phyloP scores from a whole-genome alignment of 2,797 vertebrate genomes.

The Gallinago solitaria region DNA sequence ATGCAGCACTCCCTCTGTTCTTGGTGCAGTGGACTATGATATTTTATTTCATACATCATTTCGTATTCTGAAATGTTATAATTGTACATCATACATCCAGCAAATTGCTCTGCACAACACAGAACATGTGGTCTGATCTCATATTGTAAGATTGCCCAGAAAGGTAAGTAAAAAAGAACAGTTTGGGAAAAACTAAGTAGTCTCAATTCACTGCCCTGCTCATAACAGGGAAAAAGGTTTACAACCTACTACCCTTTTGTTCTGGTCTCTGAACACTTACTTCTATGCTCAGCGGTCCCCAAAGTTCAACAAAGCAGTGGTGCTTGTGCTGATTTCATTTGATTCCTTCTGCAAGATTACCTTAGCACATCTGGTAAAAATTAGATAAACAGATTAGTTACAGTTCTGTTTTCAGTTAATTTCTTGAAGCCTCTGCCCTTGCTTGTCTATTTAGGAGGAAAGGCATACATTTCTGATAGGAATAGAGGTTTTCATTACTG shows the following conservation, averaged over 20 bases:
- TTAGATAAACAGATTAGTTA: conserved; percentile 66
- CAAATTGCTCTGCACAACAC: not conserved
- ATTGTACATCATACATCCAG: not conserved
- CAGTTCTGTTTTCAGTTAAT: conserved; percentile 56
- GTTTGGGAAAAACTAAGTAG: not conserved
- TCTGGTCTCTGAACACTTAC: not conserved
- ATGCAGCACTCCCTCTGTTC: not conserved
- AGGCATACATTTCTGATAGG: conserved; percentile 26
- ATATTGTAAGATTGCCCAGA: not conserved
- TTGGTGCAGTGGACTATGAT: not conserved
- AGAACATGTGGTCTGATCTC: not conserved
- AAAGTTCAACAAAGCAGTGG: not conserved
- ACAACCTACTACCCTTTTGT: not conserved
- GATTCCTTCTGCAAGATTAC: conserved; percentile 59
- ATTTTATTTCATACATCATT: conserved; percentile 36
- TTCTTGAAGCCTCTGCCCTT: conserved; percentile 51
- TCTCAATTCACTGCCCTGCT: not conserved
- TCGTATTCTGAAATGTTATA: conserved; percentile 12
- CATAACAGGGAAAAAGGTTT: not conserved
- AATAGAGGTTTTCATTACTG: conserved; percentile 44
- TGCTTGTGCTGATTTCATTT: conserved; percentile 45
- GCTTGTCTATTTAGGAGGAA: conserved; percentile 35
- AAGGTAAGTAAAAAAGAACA: not conserved
- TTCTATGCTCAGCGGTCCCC: not conserved
- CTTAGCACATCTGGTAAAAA: conserved; percentile 66